Conservation (phyloP, 2,797 vertebrate species). For the Gymnothorax reevesii region DNA sequence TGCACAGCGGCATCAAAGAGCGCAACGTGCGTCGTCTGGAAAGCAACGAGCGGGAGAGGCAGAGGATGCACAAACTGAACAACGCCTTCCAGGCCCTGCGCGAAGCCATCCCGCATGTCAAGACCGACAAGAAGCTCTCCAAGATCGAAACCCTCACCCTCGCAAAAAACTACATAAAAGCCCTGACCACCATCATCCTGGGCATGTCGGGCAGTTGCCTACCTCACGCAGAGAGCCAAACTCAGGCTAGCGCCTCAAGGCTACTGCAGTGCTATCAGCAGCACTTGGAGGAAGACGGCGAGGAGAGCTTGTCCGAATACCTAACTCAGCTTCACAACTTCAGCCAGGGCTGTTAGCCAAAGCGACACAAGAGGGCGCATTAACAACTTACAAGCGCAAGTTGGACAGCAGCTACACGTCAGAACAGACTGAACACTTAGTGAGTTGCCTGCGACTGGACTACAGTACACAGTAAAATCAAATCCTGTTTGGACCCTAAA, state of each 20-base stretch:
- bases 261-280: slow-evolving; percentile 87
- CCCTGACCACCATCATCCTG: slow-evolving; percentile 90
- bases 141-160: slow-evolving; percentile 97
- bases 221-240: slow-evolving; percentile 65
- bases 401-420: neutral
- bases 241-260: slow-evolving; percentile 68
- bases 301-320: slow-evolving; percentile 81
- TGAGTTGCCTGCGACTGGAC: slow-evolving; percentile 3
- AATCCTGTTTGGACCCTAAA: neutral
- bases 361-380: neutral
- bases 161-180: slow-evolving; percentile 98
- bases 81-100: slow-evolving; percentile 94
- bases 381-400: neutral
- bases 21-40: slow-evolving; percentile 85
- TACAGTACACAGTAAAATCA: neutral
- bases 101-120: slow-evolving; percentile 93
- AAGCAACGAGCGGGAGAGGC: slow-evolving; percentile 93
- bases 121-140: slow-evolving; percentile 93
- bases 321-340: slow-evolving; percentile 82
- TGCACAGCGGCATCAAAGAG: slow-evolving; percentile 72
- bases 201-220: slow-evolving; percentile 86
- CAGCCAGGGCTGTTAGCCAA: slow-evolving; percentile 74
- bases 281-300: slow-evolving; percentile 73
- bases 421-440: neutral
- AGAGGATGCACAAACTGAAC: slow-evolving; percentile 99